phyloP scores from a whole-genome alignment of 2,888 invertebrate genomes.

The Diadegma fenestrale region DNA sequence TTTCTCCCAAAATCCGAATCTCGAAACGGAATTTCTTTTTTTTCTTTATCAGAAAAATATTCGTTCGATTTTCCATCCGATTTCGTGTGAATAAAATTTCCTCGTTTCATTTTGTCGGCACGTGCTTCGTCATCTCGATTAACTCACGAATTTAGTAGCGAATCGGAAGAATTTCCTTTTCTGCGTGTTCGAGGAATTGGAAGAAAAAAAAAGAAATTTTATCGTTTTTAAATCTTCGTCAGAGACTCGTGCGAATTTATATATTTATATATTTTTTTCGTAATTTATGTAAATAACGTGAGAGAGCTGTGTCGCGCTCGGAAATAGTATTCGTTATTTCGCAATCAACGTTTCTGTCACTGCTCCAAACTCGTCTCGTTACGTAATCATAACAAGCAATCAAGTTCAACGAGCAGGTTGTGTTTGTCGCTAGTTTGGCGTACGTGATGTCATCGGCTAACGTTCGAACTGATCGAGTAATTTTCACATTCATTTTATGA shows the following conservation, averaged over 20 bases:
- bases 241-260: neutral
- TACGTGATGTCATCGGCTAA: conserved; percentile 73
- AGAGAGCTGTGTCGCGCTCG: conserved; percentile 26
- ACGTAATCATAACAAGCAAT: conserved; percentile 68
- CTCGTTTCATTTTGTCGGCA: neutral
- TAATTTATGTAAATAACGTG: conserved; percentile 35
- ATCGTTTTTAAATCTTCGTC: neutral
- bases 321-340: conserved; percentile 68
- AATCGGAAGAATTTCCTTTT: conserved; percentile 14
- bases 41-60: neutral
- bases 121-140: neutral
- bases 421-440: conserved; percentile 51
- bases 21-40: neutral
- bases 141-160: neutral
- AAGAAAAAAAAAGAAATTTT: neutral
- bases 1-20: conserved; percentile 8
- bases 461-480: conserved; percentile 68
- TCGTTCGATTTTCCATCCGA: neutral
- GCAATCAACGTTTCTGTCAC: conserved; percentile 69
- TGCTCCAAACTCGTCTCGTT: conserved; percentile 68
- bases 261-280: neutral
- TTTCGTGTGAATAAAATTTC: neutral
- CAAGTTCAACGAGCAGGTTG: conserved; percentile 73
- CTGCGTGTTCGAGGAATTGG: neutral
- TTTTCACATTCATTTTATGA: conserved; percentile 10